Percentiles rank a stretch among this genome's conserved stretches.
Evolutionary conservation across 92 coral and sea anemone genomes (phyloP).

Genomic region (Desmophyllum pertusum): DNA sequence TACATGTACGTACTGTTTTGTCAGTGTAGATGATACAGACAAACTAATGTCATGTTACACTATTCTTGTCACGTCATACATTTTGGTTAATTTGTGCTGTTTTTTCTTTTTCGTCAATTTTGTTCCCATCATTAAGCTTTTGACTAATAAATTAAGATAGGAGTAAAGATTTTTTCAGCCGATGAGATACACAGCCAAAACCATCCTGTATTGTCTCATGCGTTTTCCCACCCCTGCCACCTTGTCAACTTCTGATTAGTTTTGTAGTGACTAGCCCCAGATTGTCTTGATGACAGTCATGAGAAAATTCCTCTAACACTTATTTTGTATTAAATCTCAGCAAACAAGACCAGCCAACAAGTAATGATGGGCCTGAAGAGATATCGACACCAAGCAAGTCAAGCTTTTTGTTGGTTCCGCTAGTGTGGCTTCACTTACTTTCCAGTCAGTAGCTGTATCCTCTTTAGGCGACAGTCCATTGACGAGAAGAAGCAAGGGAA

Average conservation of each 20-base stretch:
- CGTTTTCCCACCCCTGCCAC: not conserved
- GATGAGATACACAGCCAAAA: not conserved
- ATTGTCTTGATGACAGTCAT: not conserved
- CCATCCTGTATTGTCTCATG: not conserved
- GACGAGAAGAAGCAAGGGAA: conserved; percentile 49
- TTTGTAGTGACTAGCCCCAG: not conserved
- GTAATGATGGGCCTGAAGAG: conserved; percentile 3
- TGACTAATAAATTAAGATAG: too few relatives aligned
- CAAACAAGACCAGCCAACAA: not conserved
- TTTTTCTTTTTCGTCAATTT: not conserved
- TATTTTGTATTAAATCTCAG: not conserved
- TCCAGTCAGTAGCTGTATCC: conserved; percentile 62
- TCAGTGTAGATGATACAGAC: not conserved
- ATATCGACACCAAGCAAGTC: not conserved
- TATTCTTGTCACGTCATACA: not conserved
- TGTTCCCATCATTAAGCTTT: not conserved
- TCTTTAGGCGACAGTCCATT: conserved; percentile 39
- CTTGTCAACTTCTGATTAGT: not conserved
- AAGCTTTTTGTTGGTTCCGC: conserved; percentile 74
- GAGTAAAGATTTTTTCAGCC: not conserved
- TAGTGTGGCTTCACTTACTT: conserved; percentile 76
- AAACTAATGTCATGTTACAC: too few relatives aligned
- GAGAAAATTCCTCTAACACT: not conserved
- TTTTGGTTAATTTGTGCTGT: not conserved
- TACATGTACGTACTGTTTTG: not conserved